Percentiles rank a stretch among this genome's conserved stretches.
Conservation (phyloP, 2,113 vertebrate genomes). For the Genyomyrus donnyi region DNA sequence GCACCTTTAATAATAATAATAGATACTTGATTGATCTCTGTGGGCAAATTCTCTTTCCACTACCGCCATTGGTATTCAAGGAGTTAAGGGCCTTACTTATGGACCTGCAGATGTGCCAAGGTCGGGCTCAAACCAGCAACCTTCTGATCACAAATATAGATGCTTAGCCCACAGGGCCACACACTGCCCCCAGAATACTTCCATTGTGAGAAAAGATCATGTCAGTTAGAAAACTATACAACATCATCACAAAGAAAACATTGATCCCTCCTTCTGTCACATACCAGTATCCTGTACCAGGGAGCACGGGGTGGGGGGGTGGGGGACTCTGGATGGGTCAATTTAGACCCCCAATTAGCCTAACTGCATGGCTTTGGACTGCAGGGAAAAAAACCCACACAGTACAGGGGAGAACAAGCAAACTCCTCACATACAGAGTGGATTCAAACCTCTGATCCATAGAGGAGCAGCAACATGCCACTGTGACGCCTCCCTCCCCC, state of each 20-base stretch:
- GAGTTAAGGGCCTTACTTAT: not conserved
- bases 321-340: not conserved
- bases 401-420: not conserved
- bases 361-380: not conserved
- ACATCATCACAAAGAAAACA: not conserved
- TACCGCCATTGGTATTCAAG: not conserved
- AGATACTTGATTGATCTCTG: not conserved
- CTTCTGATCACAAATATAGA: not conserved
- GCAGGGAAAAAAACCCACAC: not conserved
- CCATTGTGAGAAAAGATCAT: not conserved
- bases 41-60: not conserved
- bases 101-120: not conserved
- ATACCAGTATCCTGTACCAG: not conserved
- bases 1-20: not conserved
- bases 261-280: not conserved
- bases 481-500: not conserved
- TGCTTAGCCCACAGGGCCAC: not conserved
- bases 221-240: not conserved
- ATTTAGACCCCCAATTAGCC: not conserved
- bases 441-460: not conserved
- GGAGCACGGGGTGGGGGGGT: not conserved
- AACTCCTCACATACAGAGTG: not conserved
- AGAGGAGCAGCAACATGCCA: not conserved
- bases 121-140: not conserved
- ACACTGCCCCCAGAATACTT: not conserved